Conservation (phyloP, 2,113 vertebrate genomes). For the Agapornis roseicollis region DNA sequence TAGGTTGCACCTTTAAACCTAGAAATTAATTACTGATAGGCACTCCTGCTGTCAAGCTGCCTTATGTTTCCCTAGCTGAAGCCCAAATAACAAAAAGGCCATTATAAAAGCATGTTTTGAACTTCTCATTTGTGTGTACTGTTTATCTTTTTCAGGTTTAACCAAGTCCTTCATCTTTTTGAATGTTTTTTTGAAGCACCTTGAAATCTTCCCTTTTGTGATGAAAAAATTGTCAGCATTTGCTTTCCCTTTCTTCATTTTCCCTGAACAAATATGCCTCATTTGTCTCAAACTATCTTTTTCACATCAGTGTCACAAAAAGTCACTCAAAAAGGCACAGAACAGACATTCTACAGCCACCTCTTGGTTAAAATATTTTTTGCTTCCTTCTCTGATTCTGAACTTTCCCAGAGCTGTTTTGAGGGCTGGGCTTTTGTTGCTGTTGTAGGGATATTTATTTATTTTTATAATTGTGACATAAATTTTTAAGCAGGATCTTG, state of each 20-base stretch:
- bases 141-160: constrained; percentile 1
- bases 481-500: neutral
- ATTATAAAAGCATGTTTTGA: neutral
- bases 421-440: neutral
- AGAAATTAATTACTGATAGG: neutral
- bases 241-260: constrained; percentile 12
- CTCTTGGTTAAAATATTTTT: neutral
- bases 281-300: constrained; percentile 18
- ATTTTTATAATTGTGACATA: neutral
- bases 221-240: neutral
- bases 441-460: neutral
- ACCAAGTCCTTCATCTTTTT: neutral
- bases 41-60: neutral
- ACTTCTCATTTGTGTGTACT: neutral
- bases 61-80: neutral
- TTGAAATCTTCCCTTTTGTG: constrained; percentile 16
- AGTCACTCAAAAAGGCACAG: neutral
- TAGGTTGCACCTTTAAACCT: neutral
- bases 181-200: constrained; percentile 5
- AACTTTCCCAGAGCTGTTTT: neutral
- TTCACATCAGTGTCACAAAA: neutral
- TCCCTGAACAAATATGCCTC: constrained; percentile 9
- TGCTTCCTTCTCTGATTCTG: no score
- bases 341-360: neutral
- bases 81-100: neutral